Conservation (phyloP, 53 echinoderm and acorn worm species). For the Paelopatides confundens region DNA sequence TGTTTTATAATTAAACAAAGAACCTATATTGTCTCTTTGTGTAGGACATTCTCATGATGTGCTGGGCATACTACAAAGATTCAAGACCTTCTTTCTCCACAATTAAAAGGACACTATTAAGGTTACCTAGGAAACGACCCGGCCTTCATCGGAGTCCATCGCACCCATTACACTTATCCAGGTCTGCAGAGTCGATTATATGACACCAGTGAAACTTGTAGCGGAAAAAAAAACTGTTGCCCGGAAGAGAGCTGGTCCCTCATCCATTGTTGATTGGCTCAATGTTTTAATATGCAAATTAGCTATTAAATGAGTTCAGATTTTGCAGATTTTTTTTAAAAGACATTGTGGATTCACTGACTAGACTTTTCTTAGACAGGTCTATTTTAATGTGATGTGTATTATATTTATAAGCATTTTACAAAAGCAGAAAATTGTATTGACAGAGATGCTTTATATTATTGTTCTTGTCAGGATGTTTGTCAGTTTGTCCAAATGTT, state of each 20-base stretch:
- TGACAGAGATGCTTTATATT: background rate
- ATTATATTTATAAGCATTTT: background rate
- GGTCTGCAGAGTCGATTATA: conserved; percentile 97
- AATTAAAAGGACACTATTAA: conserved; percentile 79
- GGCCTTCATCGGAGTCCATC: conserved; percentile 92
- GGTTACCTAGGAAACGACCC: conserved; percentile 88
- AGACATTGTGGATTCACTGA: background rate
- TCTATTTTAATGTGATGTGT: conserved; percentile 8
- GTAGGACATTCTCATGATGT: conserved; percentile 98
- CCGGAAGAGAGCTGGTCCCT: conserved; percentile 43
- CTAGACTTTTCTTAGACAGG: background rate
- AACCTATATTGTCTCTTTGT: background rate
- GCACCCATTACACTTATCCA: conserved; percentile 89
- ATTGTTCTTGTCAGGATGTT: background rate
- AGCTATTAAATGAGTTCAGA: background rate
- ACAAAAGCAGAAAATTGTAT: background rate
- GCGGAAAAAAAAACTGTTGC: background rate
- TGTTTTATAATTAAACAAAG: background rate
- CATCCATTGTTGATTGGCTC: background rate
- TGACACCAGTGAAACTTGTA: conserved; percentile 39
- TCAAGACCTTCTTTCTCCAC: conserved; percentile 76
- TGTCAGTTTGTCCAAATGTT: background rate
- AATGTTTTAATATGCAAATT: conserved; percentile 3
- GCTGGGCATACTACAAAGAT: conserved; percentile 88
- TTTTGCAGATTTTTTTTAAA: background rate